Conservation (phyloP, 2,113 vertebrate genomes). For the Ornithorhynchus anatinus region DNA sequence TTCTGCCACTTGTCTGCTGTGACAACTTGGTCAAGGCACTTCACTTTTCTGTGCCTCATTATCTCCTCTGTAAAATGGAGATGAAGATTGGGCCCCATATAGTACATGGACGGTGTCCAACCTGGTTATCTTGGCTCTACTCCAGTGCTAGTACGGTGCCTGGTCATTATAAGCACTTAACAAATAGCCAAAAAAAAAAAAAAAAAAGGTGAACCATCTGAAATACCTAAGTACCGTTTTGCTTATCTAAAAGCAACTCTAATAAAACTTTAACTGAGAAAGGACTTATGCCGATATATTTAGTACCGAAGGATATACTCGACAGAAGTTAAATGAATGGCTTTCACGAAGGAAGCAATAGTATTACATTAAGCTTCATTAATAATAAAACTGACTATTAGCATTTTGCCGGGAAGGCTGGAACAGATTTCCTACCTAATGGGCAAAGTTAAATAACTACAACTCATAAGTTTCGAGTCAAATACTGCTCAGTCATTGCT, state of each 20-base stretch:
- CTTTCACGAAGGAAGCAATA: constrained; percentile 35
- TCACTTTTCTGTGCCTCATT: too few relatives aligned
- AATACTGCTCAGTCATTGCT: constrained; percentile 81
- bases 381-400: constrained; percentile 66
- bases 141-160: too few relatives aligned
- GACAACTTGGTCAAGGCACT: too few relatives aligned
- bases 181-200: too few relatives aligned
- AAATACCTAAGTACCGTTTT: constrained; percentile 22
- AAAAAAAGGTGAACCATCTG: too few relatives aligned
- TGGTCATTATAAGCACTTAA: too few relatives aligned
- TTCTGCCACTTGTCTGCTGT: too few relatives aligned
- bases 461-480: constrained; percentile 85
- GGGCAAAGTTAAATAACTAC: constrained; percentile 76
- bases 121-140: too few relatives aligned
- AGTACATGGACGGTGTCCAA: too few relatives aligned
- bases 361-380: constrained; percentile 58
- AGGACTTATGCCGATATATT: constrained; percentile 34
- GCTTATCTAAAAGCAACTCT: constrained; percentile 50
- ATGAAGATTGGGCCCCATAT: too few relatives aligned
- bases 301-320: constrained; percentile 50
- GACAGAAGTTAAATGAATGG: constrained; percentile 55
- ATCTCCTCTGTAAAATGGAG: too few relatives aligned
- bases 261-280: constrained; percentile 55
- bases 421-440: constrained; percentile 61
- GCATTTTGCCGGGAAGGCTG: constrained; percentile 59